A percentile compares a stretch with the other conserved stretches of the same genome.
These are phyloP conservation scores for Sander vitreus DNA, from an alignment of 2,113 vertebrate species.

Conservation along the genomic window DNA sequence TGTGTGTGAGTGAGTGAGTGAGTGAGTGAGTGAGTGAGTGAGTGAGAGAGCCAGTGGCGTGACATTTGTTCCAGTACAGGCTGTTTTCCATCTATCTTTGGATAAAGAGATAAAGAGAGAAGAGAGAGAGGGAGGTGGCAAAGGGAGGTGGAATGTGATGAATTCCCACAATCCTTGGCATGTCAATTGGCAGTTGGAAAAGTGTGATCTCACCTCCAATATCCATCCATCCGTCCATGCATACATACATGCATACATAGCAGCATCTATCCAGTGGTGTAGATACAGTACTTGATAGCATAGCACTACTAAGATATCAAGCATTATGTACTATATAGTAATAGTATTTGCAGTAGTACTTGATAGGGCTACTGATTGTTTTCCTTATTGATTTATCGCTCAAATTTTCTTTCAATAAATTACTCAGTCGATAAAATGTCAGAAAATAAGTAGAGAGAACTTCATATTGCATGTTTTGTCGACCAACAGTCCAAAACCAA, in stretches of 20 bases:
- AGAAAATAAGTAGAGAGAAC: too few species aligned
- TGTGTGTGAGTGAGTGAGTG: neutral
- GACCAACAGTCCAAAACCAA: neutral
- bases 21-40: constrained; percentile 25
- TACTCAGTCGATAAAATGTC: neutral
- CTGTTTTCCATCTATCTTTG: constrained; percentile 53
- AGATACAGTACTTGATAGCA: neutral
- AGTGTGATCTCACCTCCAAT: constrained; percentile 30
- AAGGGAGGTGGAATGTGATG: constrained; percentile 39
- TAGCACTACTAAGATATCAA: neutral
- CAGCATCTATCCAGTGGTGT: neutral
- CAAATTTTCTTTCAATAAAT: neutral
- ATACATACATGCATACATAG: constrained; percentile 1
- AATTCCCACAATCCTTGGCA: constrained; percentile 40
- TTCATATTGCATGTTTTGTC: neutral
- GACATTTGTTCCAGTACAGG: constrained; percentile 62
- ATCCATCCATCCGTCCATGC: constrained; percentile 1
- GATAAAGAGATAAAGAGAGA: constrained; percentile 35
- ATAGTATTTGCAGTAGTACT: neutral
- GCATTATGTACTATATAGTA: neutral
- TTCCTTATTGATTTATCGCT: neutral
- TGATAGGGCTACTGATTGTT: neutral
- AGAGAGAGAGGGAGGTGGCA: constrained; percentile 1
- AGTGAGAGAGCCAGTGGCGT: constrained; percentile 42
- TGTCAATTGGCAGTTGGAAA: constrained; percentile 39